These are phyloP conservation scores for Catharus fuscescens DNA, from an alignment of 2,113 vertebrate species.

Conservation along the genomic window DNA sequence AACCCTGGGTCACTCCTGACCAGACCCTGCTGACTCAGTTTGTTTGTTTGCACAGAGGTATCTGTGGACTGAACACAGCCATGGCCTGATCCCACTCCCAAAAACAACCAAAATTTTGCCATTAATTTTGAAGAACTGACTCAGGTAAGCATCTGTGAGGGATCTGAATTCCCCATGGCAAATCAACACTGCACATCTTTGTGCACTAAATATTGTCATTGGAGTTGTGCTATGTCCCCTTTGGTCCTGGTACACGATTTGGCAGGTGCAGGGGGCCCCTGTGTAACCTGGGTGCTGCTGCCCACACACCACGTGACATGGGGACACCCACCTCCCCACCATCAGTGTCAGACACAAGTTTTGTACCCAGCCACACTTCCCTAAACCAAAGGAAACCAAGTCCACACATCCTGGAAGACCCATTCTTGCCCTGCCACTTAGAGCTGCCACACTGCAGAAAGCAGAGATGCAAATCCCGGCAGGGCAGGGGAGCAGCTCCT, in stretches of 20 bases:
- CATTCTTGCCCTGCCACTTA: neutral
- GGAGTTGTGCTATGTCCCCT: rapidly evolving
- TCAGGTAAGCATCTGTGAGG: neutral
- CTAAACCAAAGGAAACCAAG: neutral
- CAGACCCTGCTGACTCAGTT: neutral
- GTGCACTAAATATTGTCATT: neutral
- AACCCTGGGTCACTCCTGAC: neutral
- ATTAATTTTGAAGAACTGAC: neutral
- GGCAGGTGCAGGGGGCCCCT: rapidly evolving
- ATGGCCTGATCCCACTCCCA: neutral
- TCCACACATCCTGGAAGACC: rapidly evolving
- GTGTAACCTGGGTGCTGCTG: neutral
- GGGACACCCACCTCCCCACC: neutral
- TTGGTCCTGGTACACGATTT: neutral
- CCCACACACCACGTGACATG: rapidly evolving
- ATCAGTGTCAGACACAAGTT: neutral
- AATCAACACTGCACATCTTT: neutral
- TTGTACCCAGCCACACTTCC: neutral
- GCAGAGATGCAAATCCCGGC: rapidly evolving
- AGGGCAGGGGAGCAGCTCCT: neutral
- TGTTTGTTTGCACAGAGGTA: neutral
- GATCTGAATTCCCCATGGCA: neutral
- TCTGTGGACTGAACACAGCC: neutral
- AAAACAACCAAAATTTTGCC: neutral
- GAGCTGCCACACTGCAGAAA: neutral